phyloP scores from a whole-genome alignment of 1,140 invertebrate genomes.

The Maniola jurtina region DNA sequence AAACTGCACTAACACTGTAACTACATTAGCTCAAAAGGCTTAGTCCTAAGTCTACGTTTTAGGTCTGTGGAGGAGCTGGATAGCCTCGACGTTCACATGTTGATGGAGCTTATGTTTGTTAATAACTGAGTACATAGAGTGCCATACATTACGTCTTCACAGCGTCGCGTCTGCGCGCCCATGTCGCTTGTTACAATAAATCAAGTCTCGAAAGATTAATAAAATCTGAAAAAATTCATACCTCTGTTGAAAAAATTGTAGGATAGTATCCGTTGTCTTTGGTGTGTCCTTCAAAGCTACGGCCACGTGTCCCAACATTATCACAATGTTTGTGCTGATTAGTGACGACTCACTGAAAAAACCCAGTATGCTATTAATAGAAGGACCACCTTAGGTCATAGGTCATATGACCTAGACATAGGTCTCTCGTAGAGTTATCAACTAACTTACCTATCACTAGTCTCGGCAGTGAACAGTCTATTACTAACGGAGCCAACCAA shows the following conservation, averaged over 20 bases:
- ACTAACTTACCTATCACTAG: constrained; percentile 83
- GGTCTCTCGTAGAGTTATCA: too few species aligned
- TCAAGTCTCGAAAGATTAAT: not conserved
- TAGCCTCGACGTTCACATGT: too few species aligned
- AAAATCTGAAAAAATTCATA: constrained; percentile 23
- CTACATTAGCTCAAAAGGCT: too few species aligned
- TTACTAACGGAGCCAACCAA: constrained; percentile 97
- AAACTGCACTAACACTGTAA: too few species aligned
- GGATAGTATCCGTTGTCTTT: constrained; percentile 95
- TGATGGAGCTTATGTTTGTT: too few species aligned
- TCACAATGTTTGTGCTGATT: constrained; percentile 97
- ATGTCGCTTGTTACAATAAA: too few species aligned
- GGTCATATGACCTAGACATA: too few species aligned
- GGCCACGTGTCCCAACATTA: constrained; percentile 98
- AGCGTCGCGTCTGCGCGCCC: too few species aligned
- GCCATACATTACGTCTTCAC: too few species aligned
- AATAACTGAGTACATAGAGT: too few species aligned
- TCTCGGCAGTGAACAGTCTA: constrained; percentile 93
- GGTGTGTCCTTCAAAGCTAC: constrained; percentile 95
- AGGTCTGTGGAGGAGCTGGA: too few species aligned
- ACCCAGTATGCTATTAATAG: not conserved
- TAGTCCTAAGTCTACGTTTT: too few species aligned
- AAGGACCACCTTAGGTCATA: not conserved
- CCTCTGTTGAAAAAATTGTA: constrained; percentile 98
- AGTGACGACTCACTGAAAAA: constrained; percentile 89